Base-by-base conservation (phyloP, 1,140 invertebrate genomes). In the Drosophila chauvacae region DNA sequence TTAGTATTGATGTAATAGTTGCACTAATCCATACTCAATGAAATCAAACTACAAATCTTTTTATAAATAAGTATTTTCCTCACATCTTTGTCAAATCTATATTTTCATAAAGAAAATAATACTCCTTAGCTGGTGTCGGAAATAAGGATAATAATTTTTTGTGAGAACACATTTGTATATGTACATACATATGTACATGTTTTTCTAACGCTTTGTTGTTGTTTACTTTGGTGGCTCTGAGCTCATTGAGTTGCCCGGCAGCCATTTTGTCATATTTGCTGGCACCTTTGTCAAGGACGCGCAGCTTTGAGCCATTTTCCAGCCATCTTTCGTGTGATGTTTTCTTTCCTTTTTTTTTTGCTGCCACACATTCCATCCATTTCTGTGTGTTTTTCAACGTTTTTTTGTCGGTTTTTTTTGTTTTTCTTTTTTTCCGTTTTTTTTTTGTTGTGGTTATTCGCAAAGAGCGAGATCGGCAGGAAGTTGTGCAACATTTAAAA, bases 401-500 rank as follows among this genome's bases (percentile, higher is more conserved):
- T 35, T 23, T 48, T 56, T 42, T 44, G 10, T 20, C 10, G 9
- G 37, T 18, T 16, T n/a, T 50, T 20, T 51, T 6, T 18, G 23
- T 1, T 10, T 28, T 48, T 50, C 9, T 6, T n/a, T 51, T 6
- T 18, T 50, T 7, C 23, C 23, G 23, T 5, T 6, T 39, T 47
- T 39, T 48, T 65, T 59, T 77, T 68, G 37, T 33, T 45, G 75
- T 77, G 64, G 63, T 77, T 68, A 77, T 77, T 75, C 65, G 35
- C 23, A 51, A 73, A 14, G 39, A 58, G 28, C 16, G 33, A 59
- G 73, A 68, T 65, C 85, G 39, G 23, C 66, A 66, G 85, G 85
- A 90, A 85, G 74, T 76, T 85, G 85, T 90, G 85, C 85, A 90
- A 90, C 90, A 90, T 90, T 90, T 90, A 90, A 90, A 90, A 76